These are phyloP conservation scores for Campoletis sonorensis DNA, from an alignment of 1,140 invertebrate genomes.

Conservation along the genomic window DNA sequence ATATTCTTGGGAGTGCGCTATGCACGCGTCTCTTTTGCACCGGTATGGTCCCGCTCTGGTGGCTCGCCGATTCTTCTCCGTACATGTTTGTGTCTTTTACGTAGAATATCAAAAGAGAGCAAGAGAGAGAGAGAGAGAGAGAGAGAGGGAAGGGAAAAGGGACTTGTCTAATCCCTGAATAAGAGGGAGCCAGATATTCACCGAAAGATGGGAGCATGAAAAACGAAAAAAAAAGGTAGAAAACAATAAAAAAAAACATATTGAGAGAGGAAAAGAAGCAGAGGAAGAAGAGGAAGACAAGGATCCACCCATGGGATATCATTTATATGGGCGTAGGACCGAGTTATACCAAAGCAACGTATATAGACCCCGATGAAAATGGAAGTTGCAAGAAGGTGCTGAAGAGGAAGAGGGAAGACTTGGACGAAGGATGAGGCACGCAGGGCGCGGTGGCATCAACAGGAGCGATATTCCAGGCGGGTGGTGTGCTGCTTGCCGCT, in stretches of 20 bases:
- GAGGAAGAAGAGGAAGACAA: constrained; percentile 23
- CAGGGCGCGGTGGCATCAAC: constrained; percentile 44
- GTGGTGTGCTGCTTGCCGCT: constrained; percentile 38
- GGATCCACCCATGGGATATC: constrained; percentile 57
- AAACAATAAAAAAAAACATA: constrained; percentile 23
- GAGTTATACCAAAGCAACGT: constrained; percentile 40
- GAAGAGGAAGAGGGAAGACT: constrained; percentile 41
- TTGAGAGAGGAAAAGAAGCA: constrained; percentile 4
- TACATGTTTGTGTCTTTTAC: constrained; percentile 5
- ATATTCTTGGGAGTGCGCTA: not conserved
- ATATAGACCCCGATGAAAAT: constrained; percentile 46
- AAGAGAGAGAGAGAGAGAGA: constrained; percentile 19
- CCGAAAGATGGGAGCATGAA: constrained; percentile 8
- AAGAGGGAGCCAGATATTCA: constrained; percentile 22
- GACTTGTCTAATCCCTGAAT: constrained; percentile 26
- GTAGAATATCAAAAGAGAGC: not conserved
- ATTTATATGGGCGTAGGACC: constrained; percentile 62
- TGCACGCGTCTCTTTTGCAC: constrained; percentile 13
- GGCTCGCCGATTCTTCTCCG: constrained; percentile 30
- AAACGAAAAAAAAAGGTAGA: constrained; percentile 9
- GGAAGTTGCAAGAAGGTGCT: constrained; percentile 46
- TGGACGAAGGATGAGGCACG: constrained; percentile 39
- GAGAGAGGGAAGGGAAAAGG: constrained; percentile 27
- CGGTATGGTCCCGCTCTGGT: constrained; percentile 29
- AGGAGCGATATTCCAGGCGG: constrained; percentile 45